A percentile compares a stretch with the other conserved stretches of the same genome.
phyloP scores from a whole-genome alignment of 2,888 invertebrate genomes.

The Fragum fragum region DNA sequence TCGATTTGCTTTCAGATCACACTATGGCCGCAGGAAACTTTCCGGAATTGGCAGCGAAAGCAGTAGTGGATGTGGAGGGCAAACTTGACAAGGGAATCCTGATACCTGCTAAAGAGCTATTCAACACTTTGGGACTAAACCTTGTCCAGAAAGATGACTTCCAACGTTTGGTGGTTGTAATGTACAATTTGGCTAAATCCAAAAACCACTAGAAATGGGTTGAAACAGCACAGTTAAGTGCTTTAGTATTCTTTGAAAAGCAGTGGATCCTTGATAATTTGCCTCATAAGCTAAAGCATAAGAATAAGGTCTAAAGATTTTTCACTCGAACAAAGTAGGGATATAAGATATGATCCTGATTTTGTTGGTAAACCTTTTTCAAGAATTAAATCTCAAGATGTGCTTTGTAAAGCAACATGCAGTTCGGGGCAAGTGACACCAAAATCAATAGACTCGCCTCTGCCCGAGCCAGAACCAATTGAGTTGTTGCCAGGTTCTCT shows the following conservation, averaged over 20 bases:
- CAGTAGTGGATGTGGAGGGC: no score
- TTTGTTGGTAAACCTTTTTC: background rate
- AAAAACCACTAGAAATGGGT: constrained; percentile 5
- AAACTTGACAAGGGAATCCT: no score
- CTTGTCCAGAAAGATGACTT: background rate
- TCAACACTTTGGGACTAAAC: background rate
- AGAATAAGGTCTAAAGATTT: background rate
- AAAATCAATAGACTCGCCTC: no score
- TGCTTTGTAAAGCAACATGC: background rate
- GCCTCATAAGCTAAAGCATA: background rate
- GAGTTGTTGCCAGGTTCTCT: background rate
- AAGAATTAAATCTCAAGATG: background rate
- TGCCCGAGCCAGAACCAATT: background rate
- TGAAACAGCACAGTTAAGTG: background rate
- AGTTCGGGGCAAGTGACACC: no score
- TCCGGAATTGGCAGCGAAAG: no score
- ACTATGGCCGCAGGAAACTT: no score
- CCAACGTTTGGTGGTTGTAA: background rate
- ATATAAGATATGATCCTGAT: background rate
- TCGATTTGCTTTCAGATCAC: no score
- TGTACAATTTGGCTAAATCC: background rate
- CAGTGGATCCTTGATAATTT: background rate
- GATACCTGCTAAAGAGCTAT: no score
- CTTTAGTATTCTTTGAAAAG: background rate
- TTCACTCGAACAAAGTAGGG: background rate